These are phyloP conservation scores for Apis cerana DNA, from an alignment of 1,140 invertebrate genomes.

Conservation along the genomic window DNA sequence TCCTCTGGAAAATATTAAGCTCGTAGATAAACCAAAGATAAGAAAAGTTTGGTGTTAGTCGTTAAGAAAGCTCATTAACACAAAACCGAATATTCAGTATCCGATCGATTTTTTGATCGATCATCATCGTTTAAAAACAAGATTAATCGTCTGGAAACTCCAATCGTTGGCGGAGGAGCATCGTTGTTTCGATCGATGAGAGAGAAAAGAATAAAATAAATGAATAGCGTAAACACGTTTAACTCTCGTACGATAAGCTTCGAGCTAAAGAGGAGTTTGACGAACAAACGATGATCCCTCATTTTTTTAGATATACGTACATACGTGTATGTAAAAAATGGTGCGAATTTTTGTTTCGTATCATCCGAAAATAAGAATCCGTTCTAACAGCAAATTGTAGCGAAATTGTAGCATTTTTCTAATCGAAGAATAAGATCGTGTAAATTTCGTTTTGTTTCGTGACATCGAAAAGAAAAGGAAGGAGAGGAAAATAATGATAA, in stretches of 20 bases:
- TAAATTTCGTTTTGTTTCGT: not conserved
- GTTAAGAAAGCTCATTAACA: constrained; percentile 60
- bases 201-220: not conserved
- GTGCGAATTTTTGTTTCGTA: too few species aligned
- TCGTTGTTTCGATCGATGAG: too few species aligned
- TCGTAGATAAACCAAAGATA: constrained; percentile 73
- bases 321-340: too few species aligned
- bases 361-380: too few species aligned
- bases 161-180: not conserved
- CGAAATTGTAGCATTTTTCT: too few species aligned
- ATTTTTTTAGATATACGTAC: too few species aligned
- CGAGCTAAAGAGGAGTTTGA: too few species aligned
- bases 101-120: constrained; percentile 39
- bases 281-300: too few species aligned
- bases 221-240: not conserved
- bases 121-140: constrained; percentile 25
- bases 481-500: not conserved
- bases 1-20: constrained; percentile 53
- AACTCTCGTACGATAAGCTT: too few species aligned
- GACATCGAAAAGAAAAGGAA: not conserved
- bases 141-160: constrained; percentile 12
- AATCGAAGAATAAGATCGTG: not conserved
- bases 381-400: too few species aligned
- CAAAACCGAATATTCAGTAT: constrained; percentile 36
- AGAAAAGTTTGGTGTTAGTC: constrained; percentile 71